A percentile compares a stretch with the other conserved stretches of the same genome.
phyloP scores from a whole-genome alignment of 2,797 vertebrate species.

The Avahi laniger region DNA sequence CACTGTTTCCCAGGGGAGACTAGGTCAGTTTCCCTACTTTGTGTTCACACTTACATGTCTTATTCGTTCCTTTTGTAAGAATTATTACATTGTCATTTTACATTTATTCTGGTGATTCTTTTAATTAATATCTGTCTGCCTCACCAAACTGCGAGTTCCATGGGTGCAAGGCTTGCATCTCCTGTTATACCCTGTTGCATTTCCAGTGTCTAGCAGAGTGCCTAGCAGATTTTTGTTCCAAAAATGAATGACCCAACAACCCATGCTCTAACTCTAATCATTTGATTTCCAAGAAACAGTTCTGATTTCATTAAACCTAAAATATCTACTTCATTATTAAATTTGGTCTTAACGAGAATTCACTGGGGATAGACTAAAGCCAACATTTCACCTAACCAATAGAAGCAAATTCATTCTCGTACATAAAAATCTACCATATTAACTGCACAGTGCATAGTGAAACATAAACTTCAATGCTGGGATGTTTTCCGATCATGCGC shows the following conservation, averaged over 20 bases:
- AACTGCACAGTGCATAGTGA: conserved; percentile 64
- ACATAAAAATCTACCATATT: conserved; percentile 74
- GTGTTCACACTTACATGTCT: background rate
- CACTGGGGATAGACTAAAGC: conserved; percentile 37
- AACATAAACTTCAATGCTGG: conserved; percentile 77
- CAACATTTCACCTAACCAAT: conserved; percentile 71
- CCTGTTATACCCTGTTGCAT: background rate
- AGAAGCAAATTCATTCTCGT: conserved; percentile 32
- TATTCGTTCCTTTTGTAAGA: background rate
- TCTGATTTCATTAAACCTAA: conserved; percentile 7
- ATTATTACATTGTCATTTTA: background rate
- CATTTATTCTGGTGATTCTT: background rate
- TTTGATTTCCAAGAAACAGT: background rate
- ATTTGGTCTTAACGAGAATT: conserved; percentile 66
- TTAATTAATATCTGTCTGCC: background rate
- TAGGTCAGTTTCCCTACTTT: background rate
- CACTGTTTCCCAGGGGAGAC: background rate
- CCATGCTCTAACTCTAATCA: background rate
- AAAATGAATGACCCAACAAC: background rate
- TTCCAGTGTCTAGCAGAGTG: background rate
- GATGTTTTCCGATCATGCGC: conserved; percentile 82
- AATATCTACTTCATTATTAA: conserved; percentile 58
- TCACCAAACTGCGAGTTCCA: background rate
- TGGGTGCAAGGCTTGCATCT: background rate
- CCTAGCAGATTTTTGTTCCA: background rate